Evolutionary conservation across 2,797 vertebrate genomes (phyloP).

Genomic region (Bovichtus variegatus): DNA sequence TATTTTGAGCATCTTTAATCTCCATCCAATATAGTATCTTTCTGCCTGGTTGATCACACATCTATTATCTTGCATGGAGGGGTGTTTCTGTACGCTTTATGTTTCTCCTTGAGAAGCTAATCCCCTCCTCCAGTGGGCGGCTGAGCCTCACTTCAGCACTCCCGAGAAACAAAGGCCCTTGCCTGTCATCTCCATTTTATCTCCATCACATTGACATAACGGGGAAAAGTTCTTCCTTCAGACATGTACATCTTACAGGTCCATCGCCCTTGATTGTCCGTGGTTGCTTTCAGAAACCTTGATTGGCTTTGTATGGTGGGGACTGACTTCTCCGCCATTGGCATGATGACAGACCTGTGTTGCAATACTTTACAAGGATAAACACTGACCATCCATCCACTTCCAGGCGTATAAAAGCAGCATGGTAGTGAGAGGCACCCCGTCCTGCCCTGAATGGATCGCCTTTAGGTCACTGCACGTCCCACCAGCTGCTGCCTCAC

Average conservation of each 20-base stretch:
- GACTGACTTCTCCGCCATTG: constrained; percentile 34
- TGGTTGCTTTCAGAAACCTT: background rate
- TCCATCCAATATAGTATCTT: constrained; percentile 66
- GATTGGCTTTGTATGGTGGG: constrained; percentile 24
- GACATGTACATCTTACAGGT: constrained; percentile 43
- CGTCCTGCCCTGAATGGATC: constrained; percentile 76
- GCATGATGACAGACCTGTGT: constrained; percentile 50
- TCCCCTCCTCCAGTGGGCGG: constrained; percentile 59
- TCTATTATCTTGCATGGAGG: constrained; percentile 64
- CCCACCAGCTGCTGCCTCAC: constrained; percentile 83
- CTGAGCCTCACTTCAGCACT: constrained; percentile 69
- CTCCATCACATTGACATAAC: constrained; percentile 29
- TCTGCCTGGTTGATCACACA: constrained; percentile 74
- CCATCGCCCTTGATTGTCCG: constrained; percentile 18
- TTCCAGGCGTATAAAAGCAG: constrained; percentile 78
- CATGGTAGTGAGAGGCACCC: constrained; percentile 73
- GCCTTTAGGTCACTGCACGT: constrained; percentile 80
- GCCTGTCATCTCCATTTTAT: constrained; percentile 61
- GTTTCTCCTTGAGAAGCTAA: constrained; percentile 66
- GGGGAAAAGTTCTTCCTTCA: constrained; percentile 34
- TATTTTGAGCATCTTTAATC: constrained; percentile 71
- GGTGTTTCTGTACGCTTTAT: constrained; percentile 43
- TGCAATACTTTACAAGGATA: constrained; percentile 69
- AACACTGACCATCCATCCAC: constrained; percentile 80
- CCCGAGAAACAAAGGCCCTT: constrained; percentile 52